Base-by-base conservation (phyloP, 2,888 invertebrate species). In the Tigriopus californicus region DNA sequence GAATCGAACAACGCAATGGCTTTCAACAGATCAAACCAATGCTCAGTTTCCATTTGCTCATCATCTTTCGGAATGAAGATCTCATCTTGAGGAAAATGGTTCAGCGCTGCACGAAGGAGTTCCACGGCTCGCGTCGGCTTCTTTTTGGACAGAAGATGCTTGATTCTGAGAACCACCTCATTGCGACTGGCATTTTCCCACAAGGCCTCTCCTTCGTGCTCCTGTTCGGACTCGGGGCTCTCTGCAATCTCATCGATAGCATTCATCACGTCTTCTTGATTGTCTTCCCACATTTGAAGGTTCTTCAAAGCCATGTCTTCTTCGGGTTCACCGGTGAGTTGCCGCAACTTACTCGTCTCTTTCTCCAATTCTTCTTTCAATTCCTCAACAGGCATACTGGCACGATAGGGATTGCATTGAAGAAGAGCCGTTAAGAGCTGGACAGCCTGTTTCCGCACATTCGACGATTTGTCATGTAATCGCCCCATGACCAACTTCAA, bases 361-460 rank as follows among this genome's bases (percentile, higher is more conserved):
- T 73, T 72, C 62, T 76, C 72, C 53, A 81, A 72, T 65, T 80
- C 79, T 58, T 75, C 74, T 65, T 78, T 74, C 42, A 84, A 71
- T 61, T 78, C 70, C 66, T 76, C 74, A 49, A 73, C 67, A 25
- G 76, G 71, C 56, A 78, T 67, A 75, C 77, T 64, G 20, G 60
- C 62, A 53, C 22, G 55, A 51, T 22, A 94, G 4, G 87, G 85
- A 74, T 95, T 94, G 64, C 80, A 79, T 69, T 85, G 81, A 46
- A 95, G 72, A 69, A 92, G 82, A 15, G 81, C 75, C 62, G 82
- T 82, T 4, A 88, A 69, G 41, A 88, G 75, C 67, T 81, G 82
- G 60, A 88, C 79, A 2, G 92, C 86, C 62, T 80, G 79, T 71
- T 89, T 92, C 40, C 94, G 77, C 0, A 92, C 94, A 60, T 79